Conservation (phyloP, 1,140 invertebrate species). For the Neodiprion lecontei region DNA sequence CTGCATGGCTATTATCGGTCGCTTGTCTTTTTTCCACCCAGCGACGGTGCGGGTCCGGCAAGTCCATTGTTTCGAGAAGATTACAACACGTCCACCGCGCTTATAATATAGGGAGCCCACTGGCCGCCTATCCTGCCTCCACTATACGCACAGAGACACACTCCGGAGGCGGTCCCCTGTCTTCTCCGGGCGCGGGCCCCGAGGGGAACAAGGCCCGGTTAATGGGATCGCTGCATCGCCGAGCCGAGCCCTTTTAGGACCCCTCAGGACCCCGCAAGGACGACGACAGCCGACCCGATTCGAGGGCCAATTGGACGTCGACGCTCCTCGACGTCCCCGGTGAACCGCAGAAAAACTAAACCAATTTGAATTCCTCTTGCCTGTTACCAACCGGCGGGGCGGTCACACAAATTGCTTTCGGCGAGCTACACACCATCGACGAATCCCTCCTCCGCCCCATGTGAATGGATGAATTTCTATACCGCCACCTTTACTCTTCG, state of each 20-base stretch:
- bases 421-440: constrained; percentile 18
- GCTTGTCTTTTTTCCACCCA: constrained; percentile 47
- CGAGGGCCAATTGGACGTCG: constrained; percentile 6
- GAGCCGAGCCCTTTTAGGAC: constrained; percentile 11
- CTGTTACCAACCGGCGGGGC: constrained; percentile 60
- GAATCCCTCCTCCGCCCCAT: neutral
- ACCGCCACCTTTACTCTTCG: constrained; percentile 2
- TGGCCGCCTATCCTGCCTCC: constrained; percentile 9
- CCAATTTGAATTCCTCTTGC: constrained; percentile 56
- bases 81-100: constrained; percentile 60
- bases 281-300: constrained; percentile 33
- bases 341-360: constrained; percentile 57
- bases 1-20: constrained; percentile 33
- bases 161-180: constrained; percentile 8
- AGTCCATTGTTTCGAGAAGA: constrained; percentile 60
- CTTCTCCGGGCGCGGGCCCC: constrained; percentile 27
- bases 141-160: constrained; percentile 27
- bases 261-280: constrained; percentile 40
- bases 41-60: constrained; percentile 34
- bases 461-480: neutral
- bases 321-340: constrained; percentile 43
- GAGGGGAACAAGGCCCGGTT: constrained; percentile 34
- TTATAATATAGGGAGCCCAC: constrained; percentile 53
- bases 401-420: constrained; percentile 60
- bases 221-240: constrained; percentile 40